These are phyloP conservation scores for Leptestheria dahalacensis DNA, from an alignment of 1,140 invertebrate genomes.

Conservation along the genomic window DNA sequence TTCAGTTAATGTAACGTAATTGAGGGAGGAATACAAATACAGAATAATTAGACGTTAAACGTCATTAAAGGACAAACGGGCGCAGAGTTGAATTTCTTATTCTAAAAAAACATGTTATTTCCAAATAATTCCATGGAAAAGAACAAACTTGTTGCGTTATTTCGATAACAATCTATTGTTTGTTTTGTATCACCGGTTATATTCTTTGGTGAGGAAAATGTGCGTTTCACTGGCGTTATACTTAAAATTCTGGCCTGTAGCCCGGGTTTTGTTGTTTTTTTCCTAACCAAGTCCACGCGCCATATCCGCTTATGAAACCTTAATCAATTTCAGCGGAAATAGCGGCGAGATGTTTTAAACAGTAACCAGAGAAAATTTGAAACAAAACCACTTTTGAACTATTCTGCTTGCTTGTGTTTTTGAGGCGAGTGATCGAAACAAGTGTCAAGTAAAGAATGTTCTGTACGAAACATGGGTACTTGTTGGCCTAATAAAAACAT, in stretches of 20 bases:
- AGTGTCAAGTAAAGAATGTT: not conserved
- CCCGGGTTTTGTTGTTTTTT: not conserved
- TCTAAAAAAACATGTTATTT: no score
- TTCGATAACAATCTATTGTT: no score
- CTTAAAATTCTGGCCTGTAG: no score
- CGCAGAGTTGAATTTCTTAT: no score
- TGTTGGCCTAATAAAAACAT: not conserved
- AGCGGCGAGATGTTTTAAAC: not conserved
- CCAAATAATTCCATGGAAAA: no score
- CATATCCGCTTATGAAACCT: not conserved
- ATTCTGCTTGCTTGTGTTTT: not conserved
- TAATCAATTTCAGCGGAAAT: not conserved
- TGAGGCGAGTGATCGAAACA: not conserved
- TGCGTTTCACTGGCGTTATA: no score
- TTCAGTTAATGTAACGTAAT: no score
- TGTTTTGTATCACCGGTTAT: not conserved
- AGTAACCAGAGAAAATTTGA: not conserved
- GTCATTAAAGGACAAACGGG: no score
- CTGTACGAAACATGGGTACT: not conserved
- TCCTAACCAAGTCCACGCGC: not conserved
- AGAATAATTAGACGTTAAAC: no score
- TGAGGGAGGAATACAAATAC: no score
- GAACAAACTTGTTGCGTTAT: no score
- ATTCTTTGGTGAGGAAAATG: not conserved
- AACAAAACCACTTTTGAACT: no score